Evolutionary conservation across 1,140 invertebrate genomes (phyloP).

Genomic region (Zeugodacus cucurbitae): DNA sequence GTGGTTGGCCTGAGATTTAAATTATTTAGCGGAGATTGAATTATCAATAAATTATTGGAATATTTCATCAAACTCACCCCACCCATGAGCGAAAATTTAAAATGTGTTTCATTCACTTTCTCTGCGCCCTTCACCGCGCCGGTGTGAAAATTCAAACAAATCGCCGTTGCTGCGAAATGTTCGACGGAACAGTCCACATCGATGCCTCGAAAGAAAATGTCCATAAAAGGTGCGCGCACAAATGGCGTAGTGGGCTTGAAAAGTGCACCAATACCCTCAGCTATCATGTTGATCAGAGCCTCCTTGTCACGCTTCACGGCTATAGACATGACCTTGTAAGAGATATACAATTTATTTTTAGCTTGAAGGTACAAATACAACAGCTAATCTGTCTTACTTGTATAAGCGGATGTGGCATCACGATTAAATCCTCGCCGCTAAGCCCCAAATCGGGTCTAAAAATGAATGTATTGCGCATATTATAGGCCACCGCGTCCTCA

Average conservation of each 20-base stretch:
- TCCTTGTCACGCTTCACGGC: conserved; percentile 68
- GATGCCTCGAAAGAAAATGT: conserved; percentile 76
- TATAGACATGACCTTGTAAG: conserved; percentile 59
- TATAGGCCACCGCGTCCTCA: conserved; percentile 76
- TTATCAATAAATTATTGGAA: background rate
- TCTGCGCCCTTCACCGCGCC: conserved; percentile 67
- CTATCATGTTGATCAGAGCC: conserved; percentile 69
- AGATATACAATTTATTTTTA: background rate
- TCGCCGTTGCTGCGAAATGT: conserved; percentile 75
- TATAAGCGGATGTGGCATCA: conserved; percentile 72
- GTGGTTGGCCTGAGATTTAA: conserved; percentile 48
- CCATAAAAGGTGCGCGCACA: conserved; percentile 72
- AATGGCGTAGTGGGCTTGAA: conserved; percentile 72
- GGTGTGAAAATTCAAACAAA: conserved; percentile 73
- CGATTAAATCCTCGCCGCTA: conserved; percentile 75
- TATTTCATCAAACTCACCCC: conserved; percentile 68
- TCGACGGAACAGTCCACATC: conserved; percentile 74
- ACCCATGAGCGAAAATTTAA: conserved; percentile 76
- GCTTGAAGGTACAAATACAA: background rate
- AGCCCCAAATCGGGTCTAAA: conserved; percentile 71
- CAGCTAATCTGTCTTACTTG: conserved; percentile 60
- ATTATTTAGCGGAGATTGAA: background rate
- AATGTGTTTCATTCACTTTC: conserved; percentile 69
- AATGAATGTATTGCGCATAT: conserved; percentile 71
- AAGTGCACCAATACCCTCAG: conserved; percentile 70